Conservation (phyloP, 64 coral and sea anemone genomes). For the Actinia tenebrosa region DNA sequence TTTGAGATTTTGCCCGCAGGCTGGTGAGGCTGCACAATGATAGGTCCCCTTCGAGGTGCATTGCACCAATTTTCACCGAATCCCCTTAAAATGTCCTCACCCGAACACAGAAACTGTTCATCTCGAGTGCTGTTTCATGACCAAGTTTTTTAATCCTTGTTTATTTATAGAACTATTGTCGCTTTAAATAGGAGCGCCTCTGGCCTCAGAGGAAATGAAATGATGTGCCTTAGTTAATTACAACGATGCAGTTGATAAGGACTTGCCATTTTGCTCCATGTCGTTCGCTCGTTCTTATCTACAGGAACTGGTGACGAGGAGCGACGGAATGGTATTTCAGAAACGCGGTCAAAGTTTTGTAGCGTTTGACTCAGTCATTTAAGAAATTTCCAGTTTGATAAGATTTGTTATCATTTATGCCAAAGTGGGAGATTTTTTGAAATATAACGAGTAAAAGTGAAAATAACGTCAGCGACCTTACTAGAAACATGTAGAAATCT, state of each 20-base stretch:
- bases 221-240: background rate
- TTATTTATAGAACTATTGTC: constrained; percentile 8
- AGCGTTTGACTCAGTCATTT: background rate
- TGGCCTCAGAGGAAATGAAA: constrained; percentile 6
- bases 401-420: background rate
- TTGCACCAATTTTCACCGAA: too few relatives aligned
- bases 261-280: background rate
- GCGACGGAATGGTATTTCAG: background rate
- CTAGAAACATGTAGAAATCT: too few relatives aligned
- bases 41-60: too few relatives aligned
- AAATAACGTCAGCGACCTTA: too few relatives aligned
- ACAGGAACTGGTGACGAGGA: constrained; percentile 18
- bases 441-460: too few relatives aligned
- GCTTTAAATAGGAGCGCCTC: constrained; percentile 5
- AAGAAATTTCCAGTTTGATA: background rate
- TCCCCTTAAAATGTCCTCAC: too few relatives aligned
- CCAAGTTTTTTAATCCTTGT: background rate
- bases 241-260: background rate
- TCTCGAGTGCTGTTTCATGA: background rate
- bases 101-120: background rate
- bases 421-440: background rate
- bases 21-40: too few relatives aligned
- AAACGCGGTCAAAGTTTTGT: background rate
- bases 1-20: too few relatives aligned
- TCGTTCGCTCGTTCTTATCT: background rate